Evolutionary conservation across 92 coral and sea anemone genomes (phyloP).

Genomic region (Actinernus sp.): DNA sequence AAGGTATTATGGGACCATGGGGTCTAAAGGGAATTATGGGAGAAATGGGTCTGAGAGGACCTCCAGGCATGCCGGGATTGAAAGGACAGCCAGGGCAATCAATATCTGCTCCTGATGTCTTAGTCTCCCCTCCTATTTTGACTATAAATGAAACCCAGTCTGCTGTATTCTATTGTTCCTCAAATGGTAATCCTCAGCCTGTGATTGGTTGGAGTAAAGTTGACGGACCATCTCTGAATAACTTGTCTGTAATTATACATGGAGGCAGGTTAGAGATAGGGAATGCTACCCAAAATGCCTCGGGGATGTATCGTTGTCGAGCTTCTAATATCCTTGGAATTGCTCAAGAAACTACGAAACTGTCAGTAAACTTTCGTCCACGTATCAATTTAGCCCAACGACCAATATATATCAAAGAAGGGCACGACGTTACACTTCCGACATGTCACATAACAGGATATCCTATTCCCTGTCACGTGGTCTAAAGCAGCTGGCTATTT

Average conservation of each 20-base stretch:
- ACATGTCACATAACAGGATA: constrained; percentile 11
- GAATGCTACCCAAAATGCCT: not conserved
- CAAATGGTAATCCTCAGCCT: constrained; percentile 2
- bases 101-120: constrained; percentile 27
- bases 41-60: no score
- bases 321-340: constrained; percentile 7
- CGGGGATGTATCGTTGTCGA: not conserved
- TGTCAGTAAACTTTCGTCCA: constrained; percentile 8
- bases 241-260: not conserved
- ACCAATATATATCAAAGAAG: not conserved
- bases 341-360: not conserved
- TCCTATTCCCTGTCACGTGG: constrained; percentile 26
- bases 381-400: not conserved
- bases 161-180: not conserved
- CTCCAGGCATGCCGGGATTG: constrained; percentile 19
- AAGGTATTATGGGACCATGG: constrained; percentile 20
- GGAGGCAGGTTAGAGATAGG: constrained; percentile 7
- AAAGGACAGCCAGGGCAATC: constrained; percentile 34
- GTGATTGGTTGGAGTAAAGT: constrained; percentile 4
- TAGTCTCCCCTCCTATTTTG: constrained; percentile 24
- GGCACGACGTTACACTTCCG: constrained; percentile 12
- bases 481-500: not conserved
- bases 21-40: no score
- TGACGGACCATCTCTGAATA: not conserved
- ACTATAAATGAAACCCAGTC: constrained; percentile 43